These are phyloP conservation scores for Candoia aspera DNA, from an alignment of 2,113 vertebrate genomes.

Conservation along the genomic window DNA sequence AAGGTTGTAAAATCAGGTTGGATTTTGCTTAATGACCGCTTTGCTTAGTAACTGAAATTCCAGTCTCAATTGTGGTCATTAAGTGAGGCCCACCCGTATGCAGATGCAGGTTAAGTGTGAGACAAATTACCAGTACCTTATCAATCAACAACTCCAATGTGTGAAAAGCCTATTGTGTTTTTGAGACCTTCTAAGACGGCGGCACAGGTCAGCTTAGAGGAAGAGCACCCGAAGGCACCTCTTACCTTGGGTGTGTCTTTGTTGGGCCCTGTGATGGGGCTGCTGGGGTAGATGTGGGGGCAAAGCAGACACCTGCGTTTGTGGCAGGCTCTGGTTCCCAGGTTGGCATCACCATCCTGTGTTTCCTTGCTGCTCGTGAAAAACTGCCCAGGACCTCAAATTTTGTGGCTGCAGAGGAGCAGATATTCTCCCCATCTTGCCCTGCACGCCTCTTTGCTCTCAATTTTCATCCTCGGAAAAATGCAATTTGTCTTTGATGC, in stretches of 20 bases:
- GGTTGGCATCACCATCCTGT: neutral
- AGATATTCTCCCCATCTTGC: neutral
- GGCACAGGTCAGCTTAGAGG: too few relatives aligned
- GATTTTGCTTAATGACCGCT: too few relatives aligned
- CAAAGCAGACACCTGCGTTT: neutral
- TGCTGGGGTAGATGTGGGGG: neutral
- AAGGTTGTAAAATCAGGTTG: too few relatives aligned
- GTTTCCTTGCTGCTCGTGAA: neutral
- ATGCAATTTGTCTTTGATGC: neutral
- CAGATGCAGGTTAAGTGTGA: neutral
- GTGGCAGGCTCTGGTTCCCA: neutral
- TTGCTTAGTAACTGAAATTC: too few relatives aligned
- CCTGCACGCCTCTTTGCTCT: constrained; percentile 10
- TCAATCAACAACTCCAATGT: neutral
- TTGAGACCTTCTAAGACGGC: neutral
- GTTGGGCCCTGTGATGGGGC: neutral
- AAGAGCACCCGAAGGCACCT: neutral
- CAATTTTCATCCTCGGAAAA: constrained; percentile 23
- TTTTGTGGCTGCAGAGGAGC: constrained; percentile 1
- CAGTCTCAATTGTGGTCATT: too few relatives aligned
- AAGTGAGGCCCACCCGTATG: too few relatives aligned
- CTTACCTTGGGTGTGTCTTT: neutral
- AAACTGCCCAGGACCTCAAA: neutral
- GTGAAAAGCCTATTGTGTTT: neutral
- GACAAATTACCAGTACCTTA: neutral